phyloP scores from a whole-genome alignment of 1,140 invertebrate genomes.

The Cydia fagiglandana region DNA sequence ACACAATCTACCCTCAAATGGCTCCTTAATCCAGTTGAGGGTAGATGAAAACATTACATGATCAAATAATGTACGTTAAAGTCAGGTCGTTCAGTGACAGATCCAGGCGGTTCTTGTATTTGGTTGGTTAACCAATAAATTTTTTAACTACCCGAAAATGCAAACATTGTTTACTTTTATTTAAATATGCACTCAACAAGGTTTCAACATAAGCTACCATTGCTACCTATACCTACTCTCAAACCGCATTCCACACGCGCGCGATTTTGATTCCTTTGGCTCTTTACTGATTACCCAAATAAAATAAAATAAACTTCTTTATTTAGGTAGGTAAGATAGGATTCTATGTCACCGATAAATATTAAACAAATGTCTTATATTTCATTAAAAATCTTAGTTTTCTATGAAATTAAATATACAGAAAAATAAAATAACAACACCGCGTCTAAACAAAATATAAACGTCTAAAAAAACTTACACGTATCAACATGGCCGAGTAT shows the following conservation, averaged over 20 bases:
- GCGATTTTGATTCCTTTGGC: constrained; percentile 68
- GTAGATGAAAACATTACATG: too few species aligned
- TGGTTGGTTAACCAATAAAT: too few species aligned
- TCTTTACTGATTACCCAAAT: constrained; percentile 38
- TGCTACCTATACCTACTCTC: constrained; percentile 54
- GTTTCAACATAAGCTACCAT: neutral
- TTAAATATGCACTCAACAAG: neutral
- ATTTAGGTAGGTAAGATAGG: constrained; percentile 12
- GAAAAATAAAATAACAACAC: constrained; percentile 27
- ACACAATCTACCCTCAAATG: too few species aligned
- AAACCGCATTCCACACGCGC: constrained; percentile 51
- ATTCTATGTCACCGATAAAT: constrained; percentile 23
- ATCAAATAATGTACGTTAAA: too few species aligned
- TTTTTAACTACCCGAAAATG: too few species aligned
- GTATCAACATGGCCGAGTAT: constrained; percentile 20
- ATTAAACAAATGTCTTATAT: constrained; percentile 39
- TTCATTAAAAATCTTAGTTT: constrained; percentile 35
- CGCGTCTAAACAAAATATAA: constrained; percentile 6
- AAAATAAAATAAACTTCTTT: neutral
- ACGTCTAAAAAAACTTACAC: neutral
- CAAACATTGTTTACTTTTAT: too few species aligned
- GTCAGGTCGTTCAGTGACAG: too few species aligned
- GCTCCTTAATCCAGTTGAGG: too few species aligned
- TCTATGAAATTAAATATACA: constrained; percentile 38
- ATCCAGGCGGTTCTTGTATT: too few species aligned